phyloP scores from a whole-genome alignment of 1,140 invertebrate genomes.

The Lepeophtheirus salmonis region DNA sequence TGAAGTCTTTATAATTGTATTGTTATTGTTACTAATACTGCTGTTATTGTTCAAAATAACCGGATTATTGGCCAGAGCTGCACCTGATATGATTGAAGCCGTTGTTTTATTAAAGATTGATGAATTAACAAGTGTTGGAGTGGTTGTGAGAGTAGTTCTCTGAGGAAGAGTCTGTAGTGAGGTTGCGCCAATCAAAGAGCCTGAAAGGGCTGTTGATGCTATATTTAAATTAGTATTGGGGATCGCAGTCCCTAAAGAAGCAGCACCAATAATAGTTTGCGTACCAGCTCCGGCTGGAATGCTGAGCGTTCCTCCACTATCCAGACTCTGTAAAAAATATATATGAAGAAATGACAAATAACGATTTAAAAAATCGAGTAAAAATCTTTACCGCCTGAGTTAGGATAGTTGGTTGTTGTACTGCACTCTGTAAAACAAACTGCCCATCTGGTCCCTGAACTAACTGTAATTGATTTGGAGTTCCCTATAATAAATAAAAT shows the following conservation, averaged over 20 bases:
- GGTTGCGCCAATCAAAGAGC: background rate
- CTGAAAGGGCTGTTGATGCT: background rate
- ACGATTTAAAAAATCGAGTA: background rate
- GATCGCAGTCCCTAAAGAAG: background rate
- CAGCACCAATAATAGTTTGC: no score
- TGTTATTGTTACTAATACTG: background rate
- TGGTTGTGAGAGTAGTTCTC: background rate
- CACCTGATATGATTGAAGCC: background rate
- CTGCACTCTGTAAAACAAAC: slow-evolving; percentile 13
- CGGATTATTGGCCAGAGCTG: background rate
- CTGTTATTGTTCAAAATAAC: background rate
- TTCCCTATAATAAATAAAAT: background rate
- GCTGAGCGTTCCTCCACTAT: background rate
- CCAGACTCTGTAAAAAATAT: background rate
- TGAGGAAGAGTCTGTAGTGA: background rate
- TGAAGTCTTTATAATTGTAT: background rate
- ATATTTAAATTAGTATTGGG: background rate
- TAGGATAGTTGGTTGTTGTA: slow-evolving; percentile 2
- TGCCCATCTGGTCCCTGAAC: slow-evolving; percentile 12
- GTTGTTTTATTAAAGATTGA: background rate
- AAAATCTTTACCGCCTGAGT: background rate
- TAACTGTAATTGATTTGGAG: slow-evolving; percentile 9
- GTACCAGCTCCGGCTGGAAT: background rate
- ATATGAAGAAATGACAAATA: background rate
- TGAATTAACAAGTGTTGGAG: background rate